phyloP scores from a whole-genome alignment of 2,113 vertebrate species.

The Aspiorhynchus laticeps region DNA sequence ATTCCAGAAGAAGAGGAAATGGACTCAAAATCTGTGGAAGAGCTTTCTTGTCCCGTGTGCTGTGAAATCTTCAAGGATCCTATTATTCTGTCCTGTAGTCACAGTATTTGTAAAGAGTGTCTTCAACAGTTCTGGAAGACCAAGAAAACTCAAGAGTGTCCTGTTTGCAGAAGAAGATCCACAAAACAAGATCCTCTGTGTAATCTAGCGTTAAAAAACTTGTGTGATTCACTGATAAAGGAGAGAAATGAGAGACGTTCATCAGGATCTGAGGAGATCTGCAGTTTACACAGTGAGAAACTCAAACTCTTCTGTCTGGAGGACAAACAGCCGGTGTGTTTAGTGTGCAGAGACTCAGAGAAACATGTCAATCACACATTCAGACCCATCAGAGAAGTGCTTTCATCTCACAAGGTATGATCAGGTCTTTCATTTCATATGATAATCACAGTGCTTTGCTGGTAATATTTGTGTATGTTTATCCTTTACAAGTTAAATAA shows the following conservation, averaged over 20 bases:
- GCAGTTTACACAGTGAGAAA: too few relatives aligned
- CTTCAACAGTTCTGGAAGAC: neutral
- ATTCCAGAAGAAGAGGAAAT: neutral
- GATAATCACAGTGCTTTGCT: neutral
- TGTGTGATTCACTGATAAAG: neutral
- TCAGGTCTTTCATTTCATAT: neutral
- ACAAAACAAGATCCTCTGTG: rapidly evolving
- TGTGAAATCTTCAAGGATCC: neutral
- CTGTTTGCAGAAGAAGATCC: neutral
- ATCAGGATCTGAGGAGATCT: neutral
- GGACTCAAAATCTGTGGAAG: neutral
- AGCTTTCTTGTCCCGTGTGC: neutral
- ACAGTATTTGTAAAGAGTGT: constrained; percentile 7
- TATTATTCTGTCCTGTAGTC: neutral
- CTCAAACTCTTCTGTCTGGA: too few relatives aligned
- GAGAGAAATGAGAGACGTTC: neutral
- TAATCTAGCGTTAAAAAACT: neutral
- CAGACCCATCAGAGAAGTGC: too few relatives aligned
- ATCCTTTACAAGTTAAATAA: too few relatives aligned
- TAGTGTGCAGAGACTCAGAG: too few relatives aligned
- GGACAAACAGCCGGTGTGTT: too few relatives aligned
- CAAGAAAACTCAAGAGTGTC: neutral
- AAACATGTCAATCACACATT: too few relatives aligned
- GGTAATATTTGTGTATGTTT: too few relatives aligned
- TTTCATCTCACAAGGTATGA: neutral